A percentile compares a stretch with the other conserved stretches of the same genome.
These are phyloP conservation scores for Macrosteles quadrilineatus DNA, from an alignment of 1,140 invertebrate species.

Conservation along the genomic window DNA sequence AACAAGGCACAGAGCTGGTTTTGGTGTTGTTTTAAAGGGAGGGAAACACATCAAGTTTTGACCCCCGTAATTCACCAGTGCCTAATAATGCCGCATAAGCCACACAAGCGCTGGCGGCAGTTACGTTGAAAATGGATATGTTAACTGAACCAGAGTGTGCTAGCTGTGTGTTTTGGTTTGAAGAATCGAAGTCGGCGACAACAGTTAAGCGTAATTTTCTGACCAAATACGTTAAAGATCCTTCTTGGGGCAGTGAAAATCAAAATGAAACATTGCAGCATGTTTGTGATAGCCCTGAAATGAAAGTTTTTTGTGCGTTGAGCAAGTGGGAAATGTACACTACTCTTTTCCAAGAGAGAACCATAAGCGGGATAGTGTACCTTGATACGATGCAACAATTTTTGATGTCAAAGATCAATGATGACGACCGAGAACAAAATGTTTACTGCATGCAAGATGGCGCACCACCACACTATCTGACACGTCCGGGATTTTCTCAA, in stretches of 20 bases:
- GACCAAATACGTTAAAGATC: too few species aligned
- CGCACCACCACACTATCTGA: not conserved
- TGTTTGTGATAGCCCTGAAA: not conserved
- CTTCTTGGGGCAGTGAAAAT: too few species aligned
- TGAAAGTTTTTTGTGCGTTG: slow-evolving; percentile 2
- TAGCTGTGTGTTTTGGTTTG: too few species aligned
- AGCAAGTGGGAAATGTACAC: not conserved
- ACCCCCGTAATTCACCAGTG: slow-evolving; percentile 3
- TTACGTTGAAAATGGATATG: not conserved
- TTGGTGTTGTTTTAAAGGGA: too few species aligned
- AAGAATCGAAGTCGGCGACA: too few species aligned
- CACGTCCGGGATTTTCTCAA: not conserved
- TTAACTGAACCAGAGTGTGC: slow-evolving; percentile 10
- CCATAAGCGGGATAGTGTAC: too few species aligned
- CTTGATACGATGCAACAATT: too few species aligned
- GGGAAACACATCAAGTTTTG: slow-evolving; percentile 18
- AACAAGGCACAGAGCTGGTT: not conserved
- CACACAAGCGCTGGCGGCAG: not conserved
- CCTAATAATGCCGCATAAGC: not conserved
- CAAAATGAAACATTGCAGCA: slow-evolving; percentile 14
- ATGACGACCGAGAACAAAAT: not conserved
- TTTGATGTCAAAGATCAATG: not conserved
- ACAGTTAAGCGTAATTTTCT: too few species aligned
- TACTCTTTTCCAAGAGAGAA: slow-evolving; percentile 8
- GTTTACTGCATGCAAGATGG: too few species aligned